Percentiles rank a stretch among this genome's conserved stretches.
Conservation (phyloP, 2,113 vertebrate genomes). For the Tauraco erythrolophus region DNA sequence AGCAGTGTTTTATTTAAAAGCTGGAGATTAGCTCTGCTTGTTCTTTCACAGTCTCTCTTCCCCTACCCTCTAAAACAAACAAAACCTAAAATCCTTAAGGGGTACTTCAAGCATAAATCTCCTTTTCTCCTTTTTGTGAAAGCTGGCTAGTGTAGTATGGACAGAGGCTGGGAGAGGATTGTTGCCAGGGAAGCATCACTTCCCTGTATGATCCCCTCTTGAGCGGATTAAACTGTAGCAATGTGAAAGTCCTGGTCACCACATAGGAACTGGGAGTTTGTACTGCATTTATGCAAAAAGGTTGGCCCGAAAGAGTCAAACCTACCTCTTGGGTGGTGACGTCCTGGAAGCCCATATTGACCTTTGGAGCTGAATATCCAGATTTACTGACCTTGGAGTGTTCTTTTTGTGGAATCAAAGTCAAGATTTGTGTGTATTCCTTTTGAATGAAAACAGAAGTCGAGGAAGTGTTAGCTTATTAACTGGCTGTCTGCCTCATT, state of each 20-base stretch:
- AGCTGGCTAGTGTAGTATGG: conserved; percentile 29
- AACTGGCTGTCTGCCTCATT: background rate
- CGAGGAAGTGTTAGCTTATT: background rate
- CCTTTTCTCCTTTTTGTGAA: conserved; percentile 42
- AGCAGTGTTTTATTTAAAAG: conserved; percentile 57
- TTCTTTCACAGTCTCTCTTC: conserved; percentile 53
- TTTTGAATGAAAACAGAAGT: background rate
- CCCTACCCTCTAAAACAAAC: conserved; percentile 55
- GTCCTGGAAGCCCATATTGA: background rate
- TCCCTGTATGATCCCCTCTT: conserved; percentile 44
- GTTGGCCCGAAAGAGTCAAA: background rate
- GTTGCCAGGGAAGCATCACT: conserved; percentile 45
- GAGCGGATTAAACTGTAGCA: conserved; percentile 44
- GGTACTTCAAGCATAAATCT: conserved; percentile 65
- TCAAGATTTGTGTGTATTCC: background rate
- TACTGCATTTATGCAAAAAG: background rate
- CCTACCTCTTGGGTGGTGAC: background rate
- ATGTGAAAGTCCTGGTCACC: conserved; percentile 37
- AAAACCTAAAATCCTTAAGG: conserved; percentile 67
- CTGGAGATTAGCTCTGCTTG: conserved; percentile 62
- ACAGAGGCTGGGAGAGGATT: background rate
- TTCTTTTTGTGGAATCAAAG: background rate
- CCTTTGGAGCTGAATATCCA: background rate
- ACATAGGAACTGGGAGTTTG: background rate
- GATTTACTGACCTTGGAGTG: background rate